phyloP scores from a whole-genome alignment of 2,113 vertebrate genomes.

The Tragulus kanchil region DNA sequence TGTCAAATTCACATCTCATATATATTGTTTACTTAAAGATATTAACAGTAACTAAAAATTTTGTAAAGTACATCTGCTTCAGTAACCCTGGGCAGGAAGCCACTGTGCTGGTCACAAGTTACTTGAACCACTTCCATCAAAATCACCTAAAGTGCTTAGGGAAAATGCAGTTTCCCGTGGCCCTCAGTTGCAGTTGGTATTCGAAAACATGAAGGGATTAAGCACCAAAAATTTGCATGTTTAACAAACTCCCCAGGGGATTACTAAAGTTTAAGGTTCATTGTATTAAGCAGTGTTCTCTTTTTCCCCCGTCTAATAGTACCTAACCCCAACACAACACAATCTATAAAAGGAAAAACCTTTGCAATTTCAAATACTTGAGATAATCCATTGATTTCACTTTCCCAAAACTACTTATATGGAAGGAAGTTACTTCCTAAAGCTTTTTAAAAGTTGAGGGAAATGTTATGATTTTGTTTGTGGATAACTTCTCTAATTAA shows the following conservation, averaged over 20 bases:
- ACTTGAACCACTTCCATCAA: background rate
- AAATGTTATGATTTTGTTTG: background rate
- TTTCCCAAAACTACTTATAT: background rate
- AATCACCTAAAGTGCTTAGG: constrained; percentile 6
- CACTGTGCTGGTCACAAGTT: background rate
- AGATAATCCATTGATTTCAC: background rate
- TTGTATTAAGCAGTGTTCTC: background rate
- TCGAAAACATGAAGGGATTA: background rate
- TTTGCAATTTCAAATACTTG: background rate
- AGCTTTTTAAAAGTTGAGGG: background rate
- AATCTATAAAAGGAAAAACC: background rate
- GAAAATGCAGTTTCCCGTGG: background rate
- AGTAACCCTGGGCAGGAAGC: background rate
- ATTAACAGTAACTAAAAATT: constrained; percentile 10
- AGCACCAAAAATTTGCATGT: background rate
- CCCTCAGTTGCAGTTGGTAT: background rate
- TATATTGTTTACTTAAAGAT: background rate
- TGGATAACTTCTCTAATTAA: background rate
- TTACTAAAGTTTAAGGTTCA: constrained; percentile 8
- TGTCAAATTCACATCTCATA: constrained; percentile 6
- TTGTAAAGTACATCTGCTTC: background rate
- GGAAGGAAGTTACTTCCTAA: background rate
- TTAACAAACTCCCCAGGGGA: background rate
- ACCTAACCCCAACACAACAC: background rate
- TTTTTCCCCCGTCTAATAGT: background rate